These are phyloP conservation scores for Bactericera cockerelli DNA, from an alignment of 1,140 invertebrate species.

Conservation along the genomic window DNA sequence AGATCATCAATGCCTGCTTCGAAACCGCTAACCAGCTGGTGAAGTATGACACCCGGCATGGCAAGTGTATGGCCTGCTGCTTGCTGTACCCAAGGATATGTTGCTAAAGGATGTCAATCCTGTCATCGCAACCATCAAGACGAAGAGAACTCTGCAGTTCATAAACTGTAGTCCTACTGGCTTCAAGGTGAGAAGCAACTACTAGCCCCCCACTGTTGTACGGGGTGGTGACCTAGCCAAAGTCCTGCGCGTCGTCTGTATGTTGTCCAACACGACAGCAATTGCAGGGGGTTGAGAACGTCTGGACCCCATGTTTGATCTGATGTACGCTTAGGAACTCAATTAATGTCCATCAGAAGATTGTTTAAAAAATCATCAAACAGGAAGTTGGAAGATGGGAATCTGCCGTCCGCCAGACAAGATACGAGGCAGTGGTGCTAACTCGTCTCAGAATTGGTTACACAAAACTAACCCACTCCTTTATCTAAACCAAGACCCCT, in stretches of 20 bases:
- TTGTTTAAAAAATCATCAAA: too few species aligned
- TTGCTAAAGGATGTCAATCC: conserved; percentile 69
- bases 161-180: conserved; percentile 71
- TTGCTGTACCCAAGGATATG: conserved; percentile 48
- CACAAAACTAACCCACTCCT: too few species aligned
- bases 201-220: conserved; percentile 52
- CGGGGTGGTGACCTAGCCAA: conserved; percentile 66
- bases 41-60: conserved; percentile 73
- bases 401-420: too few species aligned
- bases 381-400: too few species aligned
- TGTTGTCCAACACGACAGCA: too few species aligned
- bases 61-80: conserved; percentile 88
- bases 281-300: too few species aligned
- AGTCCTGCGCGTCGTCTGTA: conserved; percentile 65
- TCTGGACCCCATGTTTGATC: too few species aligned
- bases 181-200: conserved; percentile 48
- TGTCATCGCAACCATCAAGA: conserved; percentile 74
- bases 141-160: conserved; percentile 65
- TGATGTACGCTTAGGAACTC: too few species aligned
- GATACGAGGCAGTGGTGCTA: too few species aligned
- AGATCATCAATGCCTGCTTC: conserved; percentile 62
- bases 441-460: too few species aligned
- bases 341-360: too few species aligned
- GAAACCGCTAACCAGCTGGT: conserved; percentile 87
- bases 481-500: too few species aligned